Evolutionary conservation across 2,888 invertebrate genomes (phyloP).

Genomic region (Peribatodes rhomboidaria): DNA sequence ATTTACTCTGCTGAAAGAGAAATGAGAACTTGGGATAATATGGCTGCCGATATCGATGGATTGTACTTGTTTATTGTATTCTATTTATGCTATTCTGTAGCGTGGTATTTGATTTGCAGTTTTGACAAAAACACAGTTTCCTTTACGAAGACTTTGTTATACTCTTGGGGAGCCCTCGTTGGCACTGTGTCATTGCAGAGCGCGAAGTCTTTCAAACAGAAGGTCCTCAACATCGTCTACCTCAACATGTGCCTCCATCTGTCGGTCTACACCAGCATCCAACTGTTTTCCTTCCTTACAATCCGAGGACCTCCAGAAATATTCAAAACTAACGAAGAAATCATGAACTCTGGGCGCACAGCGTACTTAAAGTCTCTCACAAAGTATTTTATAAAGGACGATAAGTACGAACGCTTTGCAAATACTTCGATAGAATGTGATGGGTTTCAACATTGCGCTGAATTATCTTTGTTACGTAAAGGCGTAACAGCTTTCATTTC

Average conservation of each 20-base stretch:
- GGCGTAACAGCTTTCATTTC: constrained; percentile 66
- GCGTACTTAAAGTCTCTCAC: constrained; percentile 54
- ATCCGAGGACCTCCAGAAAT: constrained; percentile 65
- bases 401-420: constrained; percentile 59
- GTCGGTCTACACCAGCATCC: constrained; percentile 66
- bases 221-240: constrained; percentile 64
- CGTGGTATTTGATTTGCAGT: constrained; percentile 60
- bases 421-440: constrained; percentile 62
- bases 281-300: constrained; percentile 72
- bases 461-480: constrained; percentile 53
- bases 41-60: constrained; percentile 61
- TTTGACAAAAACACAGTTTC: constrained; percentile 58
- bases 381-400: constrained; percentile 65
- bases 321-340: constrained; percentile 62
- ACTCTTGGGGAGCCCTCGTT: constrained; percentile 68
- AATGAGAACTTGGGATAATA: constrained; percentile 64
- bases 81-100: constrained; percentile 60
- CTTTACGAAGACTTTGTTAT: constrained; percentile 57
- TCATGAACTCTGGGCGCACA: constrained; percentile 62
- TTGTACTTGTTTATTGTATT: constrained; percentile 69
- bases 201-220: constrained; percentile 67
- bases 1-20: constrained; percentile 64
- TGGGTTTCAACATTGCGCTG: constrained; percentile 59
- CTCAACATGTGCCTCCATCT: constrained; percentile 67
- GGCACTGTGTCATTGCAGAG: constrained; percentile 64